A percentile compares a stretch with the other conserved stretches of the same genome.
phyloP scores from a whole-genome alignment of 2,888 invertebrate genomes.

The Pollenia amentaria region DNA sequence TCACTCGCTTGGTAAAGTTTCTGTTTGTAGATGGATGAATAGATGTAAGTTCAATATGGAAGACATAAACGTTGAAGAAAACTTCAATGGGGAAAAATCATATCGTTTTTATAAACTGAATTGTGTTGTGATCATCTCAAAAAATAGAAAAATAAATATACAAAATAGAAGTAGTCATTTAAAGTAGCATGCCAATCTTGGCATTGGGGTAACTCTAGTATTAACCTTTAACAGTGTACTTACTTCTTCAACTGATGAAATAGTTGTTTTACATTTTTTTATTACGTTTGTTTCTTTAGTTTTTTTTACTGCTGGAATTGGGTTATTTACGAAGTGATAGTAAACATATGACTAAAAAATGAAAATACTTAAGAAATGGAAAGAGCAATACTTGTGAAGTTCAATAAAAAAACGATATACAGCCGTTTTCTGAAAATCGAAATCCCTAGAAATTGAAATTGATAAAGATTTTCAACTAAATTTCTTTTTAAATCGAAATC shows the following conservation, averaged over 20 bases:
- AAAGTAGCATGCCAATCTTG: constrained; percentile 69
- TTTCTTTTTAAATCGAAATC: no score
- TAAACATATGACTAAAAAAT: not conserved
- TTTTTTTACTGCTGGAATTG: constrained; percentile 16
- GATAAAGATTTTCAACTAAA: no score
- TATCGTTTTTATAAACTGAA: constrained; percentile 67
- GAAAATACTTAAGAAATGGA: not conserved
- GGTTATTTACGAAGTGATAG: constrained; percentile 45
- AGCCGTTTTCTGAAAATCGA: not conserved
- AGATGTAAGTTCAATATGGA: constrained; percentile 27
- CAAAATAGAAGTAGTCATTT: constrained; percentile 59
- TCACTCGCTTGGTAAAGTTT: constrained; percentile 51
- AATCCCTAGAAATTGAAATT: no score
- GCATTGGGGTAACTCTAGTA: constrained; percentile 66
- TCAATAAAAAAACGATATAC: not conserved
- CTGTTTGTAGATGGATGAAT: constrained; percentile 42
- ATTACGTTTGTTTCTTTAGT: not conserved
- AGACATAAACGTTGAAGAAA: constrained; percentile 46
- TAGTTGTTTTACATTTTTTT: constrained; percentile 9
- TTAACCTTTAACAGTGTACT: constrained; percentile 71
- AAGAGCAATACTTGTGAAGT: no score
- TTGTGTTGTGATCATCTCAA: constrained; percentile 58
- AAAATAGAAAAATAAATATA: constrained; percentile 5
- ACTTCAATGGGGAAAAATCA: constrained; percentile 39
- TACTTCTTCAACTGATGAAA: constrained; percentile 50